Base-by-base conservation (phyloP, 2,797 vertebrate species). In the Denticeps clupeoides region DNA sequence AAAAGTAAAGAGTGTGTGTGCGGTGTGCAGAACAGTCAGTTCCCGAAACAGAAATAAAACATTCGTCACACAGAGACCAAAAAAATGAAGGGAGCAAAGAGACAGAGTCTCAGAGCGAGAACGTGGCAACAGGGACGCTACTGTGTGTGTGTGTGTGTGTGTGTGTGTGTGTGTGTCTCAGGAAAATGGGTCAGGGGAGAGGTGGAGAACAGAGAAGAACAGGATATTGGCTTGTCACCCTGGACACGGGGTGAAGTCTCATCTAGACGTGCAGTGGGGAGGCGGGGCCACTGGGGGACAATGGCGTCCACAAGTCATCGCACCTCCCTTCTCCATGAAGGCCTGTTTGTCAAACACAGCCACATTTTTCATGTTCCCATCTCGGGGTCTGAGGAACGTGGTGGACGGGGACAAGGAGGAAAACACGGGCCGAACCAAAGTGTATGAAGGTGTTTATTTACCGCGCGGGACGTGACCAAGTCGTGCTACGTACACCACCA, bases 181-280 rank as follows among this genome's bases (percentile, higher is more conserved):
- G 29, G 28, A 62, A 62, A 55, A 45, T 62, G 58, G 65, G 65
- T 68, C 65, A 68, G 41, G 41, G 41, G 44, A 52, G 29, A 51
- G 41, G 57, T 45, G 50, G 43, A 49, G 52, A 59, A 52, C 47
- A 51, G 43, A 49, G 52, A 59, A 52, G 47, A 51, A 57, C 47
- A 55, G 55, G 55, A 61, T 59, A 49, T 57, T 58, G 53, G 32
- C 53, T 61, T 62, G 53, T 67, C 52, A 59, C 52, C 59, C 51
- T 55, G 45, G 50, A 56, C 51, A 50, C 28, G 43, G 42, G 55
- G 59, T 58, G 58, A 52, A 55, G n/a, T n/a, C n/a, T n/a, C n/a
- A n/a, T n/a, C 49, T 49, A 48, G 45, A 41, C 12, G 19, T 23
- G 33, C 3, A 33, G 13, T 37, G 43, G 31, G 38, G 23, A 47